phyloP scores from a whole-genome alignment of 2,113 vertebrate species.

The Lanius ludovicianus region DNA sequence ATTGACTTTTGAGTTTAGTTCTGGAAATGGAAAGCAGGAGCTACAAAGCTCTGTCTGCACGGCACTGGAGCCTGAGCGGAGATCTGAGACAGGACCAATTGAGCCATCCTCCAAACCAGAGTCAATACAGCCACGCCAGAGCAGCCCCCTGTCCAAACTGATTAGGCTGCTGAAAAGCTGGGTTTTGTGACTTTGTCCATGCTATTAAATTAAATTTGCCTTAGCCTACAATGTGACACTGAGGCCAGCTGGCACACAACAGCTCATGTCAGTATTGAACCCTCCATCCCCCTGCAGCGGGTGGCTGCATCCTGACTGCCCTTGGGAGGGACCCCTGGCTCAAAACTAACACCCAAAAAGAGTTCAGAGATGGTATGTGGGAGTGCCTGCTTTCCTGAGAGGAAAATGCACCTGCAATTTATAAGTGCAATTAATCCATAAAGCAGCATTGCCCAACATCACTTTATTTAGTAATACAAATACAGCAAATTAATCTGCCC shows the following conservation, averaged over 20 bases:
- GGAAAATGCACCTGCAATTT: rapidly evolving
- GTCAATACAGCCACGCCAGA: not conserved
- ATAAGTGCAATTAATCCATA: not conserved
- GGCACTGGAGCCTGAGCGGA: not conserved
- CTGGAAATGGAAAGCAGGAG: conserved; percentile 7
- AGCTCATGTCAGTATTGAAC: rapidly evolving
- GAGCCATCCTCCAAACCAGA: not conserved
- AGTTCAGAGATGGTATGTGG: rapidly evolving
- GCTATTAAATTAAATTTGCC: not conserved
- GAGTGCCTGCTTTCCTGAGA: not conserved
- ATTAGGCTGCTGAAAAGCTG: not conserved
- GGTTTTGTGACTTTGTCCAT: not conserved
- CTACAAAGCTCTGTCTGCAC: not conserved
- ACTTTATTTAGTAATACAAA: not conserved
- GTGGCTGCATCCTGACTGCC: not conserved
- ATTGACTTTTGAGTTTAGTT: conserved; percentile 25
- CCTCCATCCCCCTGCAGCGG: rapidly evolving
- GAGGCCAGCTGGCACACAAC: not conserved
- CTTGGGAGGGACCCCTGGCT: not conserved
- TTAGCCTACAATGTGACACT: rapidly evolving
- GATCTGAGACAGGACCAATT: not conserved
- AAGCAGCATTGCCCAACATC: not conserved
- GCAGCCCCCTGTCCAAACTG: not conserved
- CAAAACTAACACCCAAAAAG: rapidly evolving
- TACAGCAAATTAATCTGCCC: not conserved